phyloP scores from a whole-genome alignment of 2,888 invertebrate species.

The Trichopria drosophilae region DNA sequence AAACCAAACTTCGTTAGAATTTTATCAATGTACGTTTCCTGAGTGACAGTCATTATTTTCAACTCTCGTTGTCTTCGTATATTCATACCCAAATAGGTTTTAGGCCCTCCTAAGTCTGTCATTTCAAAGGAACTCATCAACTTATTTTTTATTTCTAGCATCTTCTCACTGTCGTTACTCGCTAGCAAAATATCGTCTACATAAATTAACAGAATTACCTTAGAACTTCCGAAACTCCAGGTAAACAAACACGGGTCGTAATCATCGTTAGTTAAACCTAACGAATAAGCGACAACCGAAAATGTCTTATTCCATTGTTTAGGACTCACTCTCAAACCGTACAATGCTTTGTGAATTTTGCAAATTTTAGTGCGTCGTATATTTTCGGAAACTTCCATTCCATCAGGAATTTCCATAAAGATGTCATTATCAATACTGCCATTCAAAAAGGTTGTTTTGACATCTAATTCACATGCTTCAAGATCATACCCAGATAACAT shows the following conservation, averaged over 20 bases:
- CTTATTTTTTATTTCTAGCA: constrained; percentile 22
- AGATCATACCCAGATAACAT: no score
- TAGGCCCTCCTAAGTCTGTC: no score
- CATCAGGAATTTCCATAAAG: constrained; percentile 2
- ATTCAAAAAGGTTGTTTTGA: constrained; percentile 37
- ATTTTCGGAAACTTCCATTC: constrained; percentile 27
- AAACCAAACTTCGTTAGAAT: no score
- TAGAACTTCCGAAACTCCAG: constrained; percentile 25
- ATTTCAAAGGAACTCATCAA: no score
- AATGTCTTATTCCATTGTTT: constrained; percentile 28
- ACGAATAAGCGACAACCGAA: constrained; percentile 19
- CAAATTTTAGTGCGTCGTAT: constrained; percentile 19
- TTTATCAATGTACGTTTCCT: no score
- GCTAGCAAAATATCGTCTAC: constrained; percentile 31
- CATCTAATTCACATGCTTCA: constrained; percentile 17
- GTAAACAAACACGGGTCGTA: constrained; percentile 31
- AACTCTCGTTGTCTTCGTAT: no score
- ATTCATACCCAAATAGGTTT: no score
- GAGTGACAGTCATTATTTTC: no score
- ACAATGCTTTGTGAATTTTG: no score
- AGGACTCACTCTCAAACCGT: constrained; percentile 23
- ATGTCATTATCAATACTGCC: constrained; percentile 22
- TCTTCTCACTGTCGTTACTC: constrained; percentile 27
- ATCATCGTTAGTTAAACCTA: constrained; percentile 29
- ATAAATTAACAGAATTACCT: constrained; percentile 36